Base-by-base conservation (phyloP, 92 coral and sea anemone species). In the Paragorgia papillata region DNA sequence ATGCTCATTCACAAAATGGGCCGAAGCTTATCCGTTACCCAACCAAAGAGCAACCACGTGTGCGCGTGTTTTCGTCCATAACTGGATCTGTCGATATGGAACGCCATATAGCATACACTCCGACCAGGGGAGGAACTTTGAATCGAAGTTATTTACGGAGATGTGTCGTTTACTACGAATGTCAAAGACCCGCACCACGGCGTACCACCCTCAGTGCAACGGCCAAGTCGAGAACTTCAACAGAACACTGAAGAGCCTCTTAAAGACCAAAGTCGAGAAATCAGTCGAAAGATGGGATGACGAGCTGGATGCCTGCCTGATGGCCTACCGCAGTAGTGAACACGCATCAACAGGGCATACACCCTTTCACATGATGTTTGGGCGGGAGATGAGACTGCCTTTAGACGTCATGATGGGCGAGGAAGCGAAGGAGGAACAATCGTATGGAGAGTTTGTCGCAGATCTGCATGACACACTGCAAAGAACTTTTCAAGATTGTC, bases 71-170 rank as follows among this genome's bases (percentile, higher is more conserved):
- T 48, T 35, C 29, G 37, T 74, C 2, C 34, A 57, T 12, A 12
- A 26, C 58, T 51, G 82, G 57, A 76, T 59, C 32, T 64, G 68
- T 37, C 56, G 74, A 17, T 87, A 26, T 49, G 83, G 87, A 9
- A 82, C 73, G 27, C 88, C 80, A 13, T 85, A 82, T 44, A 76
- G 84, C 19, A 50, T 86, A 0, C 84, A 82, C 29, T 25, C 73
- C 2, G 89, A 85, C 18, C 88, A 83, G 54, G 88, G 83, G 10
- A 62, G 74, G 1, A 86, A 81, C 51, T 86, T 86, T 31, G 83
- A 81, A 43, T 81, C 85, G 22, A 9, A 41, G n/a, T 55, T 85
- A 15, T 85, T 74, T 40, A 69, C 28, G 22, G 89, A 85, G 51
- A 82, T 82, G 83, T 86, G 83, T 40, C 44, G 82, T 3, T 39